These are phyloP conservation scores for Cinclus mexicanus DNA, from an alignment of 2,113 vertebrate genomes.

Conservation along the genomic window DNA sequence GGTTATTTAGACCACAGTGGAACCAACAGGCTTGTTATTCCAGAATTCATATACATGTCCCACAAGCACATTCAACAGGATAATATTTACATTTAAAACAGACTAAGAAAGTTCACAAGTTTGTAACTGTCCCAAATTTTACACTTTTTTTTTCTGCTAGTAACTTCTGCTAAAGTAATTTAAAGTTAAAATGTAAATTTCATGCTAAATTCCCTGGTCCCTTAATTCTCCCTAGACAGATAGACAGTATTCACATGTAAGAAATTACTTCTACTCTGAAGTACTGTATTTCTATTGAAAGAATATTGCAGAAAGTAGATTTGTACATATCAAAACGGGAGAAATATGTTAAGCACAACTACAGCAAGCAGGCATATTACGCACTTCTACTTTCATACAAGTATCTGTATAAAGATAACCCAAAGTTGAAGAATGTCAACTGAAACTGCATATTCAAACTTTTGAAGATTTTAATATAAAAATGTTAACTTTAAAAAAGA, in stretches of 20 bases:
- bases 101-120: slow-evolving; percentile 45
- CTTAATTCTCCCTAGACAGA: slow-evolving; percentile 13
- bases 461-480: not conserved
- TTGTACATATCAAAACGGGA: slow-evolving; percentile 19
- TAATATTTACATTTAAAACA: slow-evolving; percentile 61
- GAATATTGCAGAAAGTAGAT: not conserved
- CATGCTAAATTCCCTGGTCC: not conserved
- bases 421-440: not conserved
- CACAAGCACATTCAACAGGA: slow-evolving; percentile 22
- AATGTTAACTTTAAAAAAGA: not conserved
- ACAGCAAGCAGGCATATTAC: not conserved
- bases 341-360: slow-evolving; percentile 4
- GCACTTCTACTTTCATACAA: not conserved
- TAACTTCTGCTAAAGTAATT: slow-evolving; percentile 34
- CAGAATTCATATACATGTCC: not conserved
- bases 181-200: slow-evolving; percentile 51
- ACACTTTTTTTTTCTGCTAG: not conserved
- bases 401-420: not conserved
- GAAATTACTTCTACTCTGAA: slow-evolving; percentile 22
- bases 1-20: slow-evolving; percentile 3
- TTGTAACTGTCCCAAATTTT: slow-evolving; percentile 25
- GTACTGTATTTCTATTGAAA: slow-evolving; percentile 6
- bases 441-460: not conserved
- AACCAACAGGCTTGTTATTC: slow-evolving; percentile 4
- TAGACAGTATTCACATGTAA: slow-evolving; percentile 5